Base-by-base conservation (phyloP, 2,113 vertebrate genomes). In the Pimephales promelas region DNA sequence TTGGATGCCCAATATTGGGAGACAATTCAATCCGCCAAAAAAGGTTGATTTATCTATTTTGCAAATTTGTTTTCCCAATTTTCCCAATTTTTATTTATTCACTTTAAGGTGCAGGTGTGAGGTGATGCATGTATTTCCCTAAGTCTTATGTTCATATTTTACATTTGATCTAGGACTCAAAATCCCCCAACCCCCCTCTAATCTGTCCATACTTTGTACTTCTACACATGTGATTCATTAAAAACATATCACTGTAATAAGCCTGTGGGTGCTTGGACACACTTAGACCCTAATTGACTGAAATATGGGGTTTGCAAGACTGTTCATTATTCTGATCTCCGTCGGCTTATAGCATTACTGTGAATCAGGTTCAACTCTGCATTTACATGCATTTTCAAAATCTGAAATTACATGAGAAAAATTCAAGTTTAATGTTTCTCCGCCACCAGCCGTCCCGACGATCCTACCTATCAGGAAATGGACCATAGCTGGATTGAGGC, bases 201-300 rank as follows among this genome's bases (percentile, higher is more conserved):
- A 56, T 76, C 28, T 22, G 10, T 56, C 49, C 31, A 75, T 4
- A 22, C 10, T 10, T 20, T n/a, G 49, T 52, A 3, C 10, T 61
- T 78, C 22, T 10, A 40, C 74, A 77, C 52, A n/a, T 14, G 31
- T 59, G 76, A 78, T 78, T 61, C n/a, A 61, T 62, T 59, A 61
- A 78, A 61, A n/a, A 59, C 76, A 61, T 14, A 45, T 61, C 36
- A 24, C 34, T 43, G 22, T 14, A 49, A 66, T 40, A 80, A 66
- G 78, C 5, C 43, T 8, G 43, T 31, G 43, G 61, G 78, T 1
- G 78, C 45, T 52, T 80, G 59, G 43, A 66, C 40, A 34, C 78
- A 52, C 78, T 80, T 52, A 34, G 56, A 45, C 43, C 47, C 24
- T 66, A 80, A 80, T 52, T 80, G 26, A 80, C 45, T 52, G 26